Conservation (phyloP, 2,888 invertebrate species). For the Subacronicta megacephala region DNA sequence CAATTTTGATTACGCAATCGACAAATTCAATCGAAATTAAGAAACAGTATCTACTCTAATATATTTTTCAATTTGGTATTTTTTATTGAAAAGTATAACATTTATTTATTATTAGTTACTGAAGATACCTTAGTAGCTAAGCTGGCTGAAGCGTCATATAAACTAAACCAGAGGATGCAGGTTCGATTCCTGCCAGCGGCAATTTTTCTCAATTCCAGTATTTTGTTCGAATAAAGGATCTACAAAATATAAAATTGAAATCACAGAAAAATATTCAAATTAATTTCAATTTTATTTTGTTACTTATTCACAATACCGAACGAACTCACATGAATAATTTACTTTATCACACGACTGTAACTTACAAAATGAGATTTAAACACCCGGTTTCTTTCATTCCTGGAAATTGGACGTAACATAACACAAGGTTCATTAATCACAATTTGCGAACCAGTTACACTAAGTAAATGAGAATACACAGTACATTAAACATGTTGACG, state of each 20-base stretch:
- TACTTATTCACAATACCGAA: not conserved
- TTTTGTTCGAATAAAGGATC: too few species aligned
- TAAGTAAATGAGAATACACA: conserved; percentile 25
- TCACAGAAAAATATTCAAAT: too few species aligned
- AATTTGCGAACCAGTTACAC: conserved; percentile 37
- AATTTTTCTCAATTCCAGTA: too few species aligned
- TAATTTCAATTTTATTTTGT: too few species aligned
- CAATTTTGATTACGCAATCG: conserved; percentile 12
- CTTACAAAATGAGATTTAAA: conserved; percentile 15
- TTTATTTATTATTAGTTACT: not conserved
- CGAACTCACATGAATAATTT: conserved; percentile 11
- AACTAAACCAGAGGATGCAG: too few species aligned
- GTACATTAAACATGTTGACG: conserved; percentile 15
- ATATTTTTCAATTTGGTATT: too few species aligned
- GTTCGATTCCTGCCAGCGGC: too few species aligned
- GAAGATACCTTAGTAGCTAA: not conserved
- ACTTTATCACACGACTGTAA: conserved; percentile 12
- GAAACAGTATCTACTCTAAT: not conserved
- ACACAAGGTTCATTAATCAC: conserved; percentile 41
- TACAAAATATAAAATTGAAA: too few species aligned
- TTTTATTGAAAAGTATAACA: too few species aligned
- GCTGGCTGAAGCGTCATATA: too few species aligned
- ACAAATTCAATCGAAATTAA: conserved; percentile 10
- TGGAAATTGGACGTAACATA: conserved; percentile 34
- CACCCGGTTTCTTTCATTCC: conserved; percentile 29